Percentiles rank a stretch among this genome's conserved stretches.
phyloP scores from a whole-genome alignment of 2,797 vertebrate genomes.

The Ispidina picta region DNA sequence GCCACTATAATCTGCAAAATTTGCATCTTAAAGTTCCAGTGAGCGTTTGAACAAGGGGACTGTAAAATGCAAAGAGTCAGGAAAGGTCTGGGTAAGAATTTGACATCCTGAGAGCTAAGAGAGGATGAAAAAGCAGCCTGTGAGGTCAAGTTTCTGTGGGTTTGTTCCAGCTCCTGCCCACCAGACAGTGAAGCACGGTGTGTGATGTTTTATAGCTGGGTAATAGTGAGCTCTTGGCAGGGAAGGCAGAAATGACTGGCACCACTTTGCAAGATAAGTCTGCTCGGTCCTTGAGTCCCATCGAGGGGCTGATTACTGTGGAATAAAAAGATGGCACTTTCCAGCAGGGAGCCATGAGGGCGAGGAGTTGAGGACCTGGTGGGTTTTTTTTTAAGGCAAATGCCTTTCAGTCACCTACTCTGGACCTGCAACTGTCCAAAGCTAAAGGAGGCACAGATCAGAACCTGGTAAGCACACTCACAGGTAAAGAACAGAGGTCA shows the following conservation, averaged over 20 bases:
- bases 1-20: neutral
- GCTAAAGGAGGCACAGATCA: neutral
- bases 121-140: neutral
- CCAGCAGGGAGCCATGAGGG: neutral
- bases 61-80: neutral
- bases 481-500: neutral
- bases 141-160: neutral
- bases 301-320: neutral
- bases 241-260: neutral
- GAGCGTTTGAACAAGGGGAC: neutral
- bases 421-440: neutral
- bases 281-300: neutral
- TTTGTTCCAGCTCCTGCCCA: neutral
- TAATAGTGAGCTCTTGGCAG: neutral
- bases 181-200: fast-evolving
- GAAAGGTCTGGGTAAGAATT: neutral
- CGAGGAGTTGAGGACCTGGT: neutral
- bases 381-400: neutral
- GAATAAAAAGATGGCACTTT: neutral
- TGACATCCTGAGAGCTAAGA: neutral
- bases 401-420: neutral
- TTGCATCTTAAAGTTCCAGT: fast-evolving
- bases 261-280: neutral
- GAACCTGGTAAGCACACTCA: fast-evolving
- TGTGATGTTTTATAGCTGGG: neutral